Evolutionary conservation across 37 sponge, comb jelly and placozoan species (phyloP), one percentile per base, ranked within the genome.

Genomic region (Petrosia ficiformis): DNA sequence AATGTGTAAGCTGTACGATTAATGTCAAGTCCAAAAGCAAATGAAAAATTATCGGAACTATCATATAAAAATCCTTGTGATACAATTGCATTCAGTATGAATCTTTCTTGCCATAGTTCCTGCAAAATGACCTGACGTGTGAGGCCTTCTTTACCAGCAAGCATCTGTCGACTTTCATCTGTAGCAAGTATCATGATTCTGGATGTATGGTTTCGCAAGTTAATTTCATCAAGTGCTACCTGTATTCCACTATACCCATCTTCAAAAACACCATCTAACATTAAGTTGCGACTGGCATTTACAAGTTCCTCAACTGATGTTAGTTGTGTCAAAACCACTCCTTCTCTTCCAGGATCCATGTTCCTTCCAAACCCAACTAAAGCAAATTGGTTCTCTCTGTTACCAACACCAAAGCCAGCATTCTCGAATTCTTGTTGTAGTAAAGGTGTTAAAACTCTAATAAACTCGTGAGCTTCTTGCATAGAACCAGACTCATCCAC

Each of bases 401-500:
- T 30, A 1, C 82, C 77, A 1, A 35, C 80, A 4, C 95, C 95
- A 39, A 94, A 83, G 0, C 79, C 85, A 39, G 11, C 24, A 10
- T n/a, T 70, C 34, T 41, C 67, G 6, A 94, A 68, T 1, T 54
- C 37, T 26, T 30, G 22, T 33, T 94, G 85, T 59, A 94, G 39
- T 19, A 73, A 44, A 29, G 70, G 59, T n/a, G 68, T 71, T 33
- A 80, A 69, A 21, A 68, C 32, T 56, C 72, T 41, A 10, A 94
- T 74, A 88, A 88, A 94, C 24, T 31, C 37, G 42, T 87, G 90
- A 52, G 87, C 88, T 33, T 21, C 60, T 4, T 42, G 66, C 88
- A 90, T 94, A 31, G 95, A 90, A 28, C 88, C 88, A 36, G 91
- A 87, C 68, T 94, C 95, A 83, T 94, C 95, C 22, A 94, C 91